These are phyloP conservation scores for Lithobates pipiens DNA, from an alignment of 2,797 vertebrate genomes.

Conservation along the genomic window DNA sequence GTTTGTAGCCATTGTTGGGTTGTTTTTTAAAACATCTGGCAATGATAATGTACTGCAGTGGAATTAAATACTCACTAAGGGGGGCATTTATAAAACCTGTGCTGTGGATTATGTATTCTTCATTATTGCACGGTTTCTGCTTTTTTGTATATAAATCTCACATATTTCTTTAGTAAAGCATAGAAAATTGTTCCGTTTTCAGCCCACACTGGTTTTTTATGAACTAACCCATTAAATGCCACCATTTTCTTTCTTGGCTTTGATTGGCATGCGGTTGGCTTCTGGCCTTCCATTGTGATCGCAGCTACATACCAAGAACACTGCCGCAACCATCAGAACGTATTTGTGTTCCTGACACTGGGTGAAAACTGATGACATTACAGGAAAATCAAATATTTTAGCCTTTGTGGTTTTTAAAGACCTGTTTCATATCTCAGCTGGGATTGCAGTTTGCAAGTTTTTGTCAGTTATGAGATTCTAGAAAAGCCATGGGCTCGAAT, in stretches of 20 bases:
- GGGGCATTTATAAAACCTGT: not conserved
- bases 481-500: not conserved
- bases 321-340: not conserved
- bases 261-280: no score
- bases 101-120: not conserved
- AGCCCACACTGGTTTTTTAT: not conserved
- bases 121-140: not conserved
- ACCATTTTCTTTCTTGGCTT: not conserved
- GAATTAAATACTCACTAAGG: not conserved
- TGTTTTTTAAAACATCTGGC: not conserved
- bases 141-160: no score
- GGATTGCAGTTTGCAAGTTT: not conserved
- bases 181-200: not conserved
- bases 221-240: not conserved
- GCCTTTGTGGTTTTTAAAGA: constrained; percentile 44
- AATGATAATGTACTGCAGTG: not conserved
- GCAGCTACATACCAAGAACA: not conserved
- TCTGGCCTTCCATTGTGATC: constrained; percentile 2
- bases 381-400: constrained; percentile 40
- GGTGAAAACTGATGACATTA: constrained; percentile 32
- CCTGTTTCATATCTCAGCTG: constrained; percentile 46
- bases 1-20: not conserved
- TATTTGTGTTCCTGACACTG: constrained; percentile 28
- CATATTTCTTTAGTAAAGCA: no score
- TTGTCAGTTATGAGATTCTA: constrained; percentile 29